Percentiles rank a stretch among this genome's conserved stretches.
Evolutionary conservation across 2,113 vertebrate species (phyloP).

Genomic region (Chionis minor): DNA sequence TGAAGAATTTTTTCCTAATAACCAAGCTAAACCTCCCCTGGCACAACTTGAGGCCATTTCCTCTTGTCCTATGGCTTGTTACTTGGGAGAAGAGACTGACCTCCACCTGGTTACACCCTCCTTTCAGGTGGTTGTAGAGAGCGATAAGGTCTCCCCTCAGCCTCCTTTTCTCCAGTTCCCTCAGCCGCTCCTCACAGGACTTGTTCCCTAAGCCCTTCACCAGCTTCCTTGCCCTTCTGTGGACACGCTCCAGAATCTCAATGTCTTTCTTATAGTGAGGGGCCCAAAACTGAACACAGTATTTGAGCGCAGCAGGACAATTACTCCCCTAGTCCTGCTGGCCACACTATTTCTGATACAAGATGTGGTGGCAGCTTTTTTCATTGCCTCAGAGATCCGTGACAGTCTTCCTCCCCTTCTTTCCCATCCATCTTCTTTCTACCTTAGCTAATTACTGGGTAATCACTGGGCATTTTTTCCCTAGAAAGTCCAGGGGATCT

Average conservation of each 20-base stretch:
- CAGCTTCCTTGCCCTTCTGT: background rate
- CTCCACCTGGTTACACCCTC: background rate
- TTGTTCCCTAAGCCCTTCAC: background rate
- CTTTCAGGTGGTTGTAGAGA: background rate
- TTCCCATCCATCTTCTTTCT: background rate
- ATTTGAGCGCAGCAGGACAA: background rate
- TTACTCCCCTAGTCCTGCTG: background rate
- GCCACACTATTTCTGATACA: background rate
- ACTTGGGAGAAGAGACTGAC: background rate
- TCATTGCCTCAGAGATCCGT: background rate
- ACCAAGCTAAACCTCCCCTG: background rate
- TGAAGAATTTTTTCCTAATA: background rate
- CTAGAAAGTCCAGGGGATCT: background rate
- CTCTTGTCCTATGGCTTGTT: background rate
- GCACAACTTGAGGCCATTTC: background rate
- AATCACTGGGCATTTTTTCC: background rate
- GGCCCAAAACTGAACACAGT: background rate
- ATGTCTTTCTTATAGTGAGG: background rate
- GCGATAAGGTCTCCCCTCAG: background rate
- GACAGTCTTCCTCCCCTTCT: background rate
- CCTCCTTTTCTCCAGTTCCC: background rate
- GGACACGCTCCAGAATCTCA: background rate
- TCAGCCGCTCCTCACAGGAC: background rate
- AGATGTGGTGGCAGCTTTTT: background rate
- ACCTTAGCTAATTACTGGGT: background rate